A percentile compares a stretch with the other conserved stretches of the same genome.
phyloP scores from a whole-genome alignment of 2,888 invertebrate species.

The Rhamphomyia laevipes region DNA sequence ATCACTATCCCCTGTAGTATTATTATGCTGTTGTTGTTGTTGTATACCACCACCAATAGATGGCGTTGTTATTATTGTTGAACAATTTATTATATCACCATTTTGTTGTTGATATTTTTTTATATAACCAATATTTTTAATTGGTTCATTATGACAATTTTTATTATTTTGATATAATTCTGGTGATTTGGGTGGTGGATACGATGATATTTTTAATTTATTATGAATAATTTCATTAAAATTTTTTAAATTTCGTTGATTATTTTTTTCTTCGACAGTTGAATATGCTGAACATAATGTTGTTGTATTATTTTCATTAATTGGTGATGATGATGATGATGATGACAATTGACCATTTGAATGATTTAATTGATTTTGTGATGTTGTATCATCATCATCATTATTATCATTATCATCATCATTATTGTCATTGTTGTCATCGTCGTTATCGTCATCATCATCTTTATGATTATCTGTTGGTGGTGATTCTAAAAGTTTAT shows the following conservation, averaged over 20 bases:
- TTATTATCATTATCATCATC: not conserved
- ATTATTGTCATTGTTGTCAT: not conserved
- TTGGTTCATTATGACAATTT: not conserved
- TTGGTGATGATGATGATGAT: conserved; percentile 10
- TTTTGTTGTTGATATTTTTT: not conserved
- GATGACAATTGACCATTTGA: conserved; percentile 23
- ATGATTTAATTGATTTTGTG: conserved; percentile 17
- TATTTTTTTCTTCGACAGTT: not conserved
- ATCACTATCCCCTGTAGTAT: conserved; percentile 27
- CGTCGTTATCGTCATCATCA: conserved; percentile 13
- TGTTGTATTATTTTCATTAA: not conserved
- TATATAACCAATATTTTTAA: not conserved
- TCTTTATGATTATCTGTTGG: not conserved
- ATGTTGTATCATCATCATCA: conserved; percentile 3
- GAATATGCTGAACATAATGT: conserved; percentile 3
- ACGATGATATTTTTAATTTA: not conserved
- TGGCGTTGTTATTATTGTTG: too few relatives aligned
- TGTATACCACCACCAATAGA: not conserved
- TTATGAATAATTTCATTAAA: not conserved
- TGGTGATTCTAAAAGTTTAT: not conserved
- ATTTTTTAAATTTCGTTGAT: not conserved
- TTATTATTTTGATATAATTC: not conserved
- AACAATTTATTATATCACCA: not conserved
- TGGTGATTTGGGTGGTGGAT: not conserved
- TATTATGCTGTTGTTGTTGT: not conserved